Evolutionary conservation across 2,113 vertebrate genomes (phyloP).

Genomic region (Monarcha castaneiventris): DNA sequence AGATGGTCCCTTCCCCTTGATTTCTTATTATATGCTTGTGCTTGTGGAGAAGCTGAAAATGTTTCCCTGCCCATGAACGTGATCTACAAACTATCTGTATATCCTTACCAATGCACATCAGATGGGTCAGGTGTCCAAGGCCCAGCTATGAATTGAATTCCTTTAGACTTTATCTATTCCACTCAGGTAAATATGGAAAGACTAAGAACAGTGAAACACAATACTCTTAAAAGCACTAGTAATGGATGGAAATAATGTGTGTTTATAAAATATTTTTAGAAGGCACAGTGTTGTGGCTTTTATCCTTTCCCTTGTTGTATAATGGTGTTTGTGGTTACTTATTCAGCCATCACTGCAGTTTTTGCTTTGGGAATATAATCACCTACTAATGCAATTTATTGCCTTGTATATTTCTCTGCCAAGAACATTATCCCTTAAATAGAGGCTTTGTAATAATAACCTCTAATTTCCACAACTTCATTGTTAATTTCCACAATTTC

Average conservation of each 20-base stretch:
- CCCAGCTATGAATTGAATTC: not conserved
- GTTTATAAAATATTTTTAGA: not conserved
- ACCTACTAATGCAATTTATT: slow-evolving; percentile 58
- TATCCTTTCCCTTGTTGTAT: not conserved
- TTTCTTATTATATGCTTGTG: not conserved
- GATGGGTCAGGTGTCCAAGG: not conserved
- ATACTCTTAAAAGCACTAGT: not conserved
- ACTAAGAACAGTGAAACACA: not conserved
- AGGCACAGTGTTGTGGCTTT: not conserved
- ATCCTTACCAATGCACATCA: not conserved
- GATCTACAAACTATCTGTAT: not conserved
- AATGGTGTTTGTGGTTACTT: slow-evolving; percentile 51
- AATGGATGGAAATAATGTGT: not conserved
- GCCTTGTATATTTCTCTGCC: slow-evolving; percentile 54
- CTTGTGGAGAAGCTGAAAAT: not conserved
- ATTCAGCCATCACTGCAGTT: slow-evolving; percentile 17
- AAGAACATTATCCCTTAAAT: slow-evolving; percentile 61
- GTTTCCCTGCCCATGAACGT: not conserved
- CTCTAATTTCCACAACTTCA: slow-evolving; percentile 51
- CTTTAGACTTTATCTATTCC: not conserved
- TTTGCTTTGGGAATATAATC: slow-evolving; percentile 56
- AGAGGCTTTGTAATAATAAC: slow-evolving; percentile 53
- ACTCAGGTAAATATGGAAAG: not conserved
- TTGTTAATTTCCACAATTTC: slow-evolving; percentile 35
- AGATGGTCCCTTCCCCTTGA: not conserved